Percentiles rank a stretch among this genome's conserved stretches.
phyloP scores from a whole-genome alignment of 2,113 vertebrate genomes.

The Rhinoptilus africanus region DNA sequence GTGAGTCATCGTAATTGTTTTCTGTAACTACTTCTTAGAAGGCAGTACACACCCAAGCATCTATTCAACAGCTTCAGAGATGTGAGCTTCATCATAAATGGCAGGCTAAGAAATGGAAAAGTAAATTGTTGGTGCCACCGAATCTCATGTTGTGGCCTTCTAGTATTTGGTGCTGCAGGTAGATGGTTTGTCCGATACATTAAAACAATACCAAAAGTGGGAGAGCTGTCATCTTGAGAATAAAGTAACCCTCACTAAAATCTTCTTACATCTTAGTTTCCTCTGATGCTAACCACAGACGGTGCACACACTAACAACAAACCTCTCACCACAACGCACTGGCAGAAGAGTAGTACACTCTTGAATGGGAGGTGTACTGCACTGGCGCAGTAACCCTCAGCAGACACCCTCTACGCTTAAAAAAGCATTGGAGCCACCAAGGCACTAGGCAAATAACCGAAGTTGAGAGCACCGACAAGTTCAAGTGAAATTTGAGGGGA shows the following conservation, averaged over 20 bases:
- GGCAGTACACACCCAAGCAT: not conserved
- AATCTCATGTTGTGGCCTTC: not conserved
- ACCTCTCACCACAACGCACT: not conserved
- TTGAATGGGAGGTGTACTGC: not conserved
- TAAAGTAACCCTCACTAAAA: not conserved
- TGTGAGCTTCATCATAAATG: not conserved
- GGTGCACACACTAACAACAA: accelerated
- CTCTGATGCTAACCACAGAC: not conserved
- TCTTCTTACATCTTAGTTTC: not conserved
- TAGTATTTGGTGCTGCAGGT: not conserved
- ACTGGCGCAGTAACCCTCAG: accelerated
- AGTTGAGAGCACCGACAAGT: not conserved
- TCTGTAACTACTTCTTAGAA: not conserved
- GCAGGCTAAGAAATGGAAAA: not conserved
- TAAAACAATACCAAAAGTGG: not conserved
- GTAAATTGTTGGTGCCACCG: not conserved
- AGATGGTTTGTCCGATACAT: not conserved
- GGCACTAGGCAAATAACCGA: not conserved
- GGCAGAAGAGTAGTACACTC: not conserved
- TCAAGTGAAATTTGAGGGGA: not conserved
- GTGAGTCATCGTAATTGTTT: not conserved
- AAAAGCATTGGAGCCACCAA: not conserved
- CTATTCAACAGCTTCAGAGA: not conserved
- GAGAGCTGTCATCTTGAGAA: not conserved
- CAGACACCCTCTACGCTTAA: not conserved